These are phyloP conservation scores for Onchidella celtica DNA, from an alignment of 2,888 invertebrate species.

Conservation along the genomic window DNA sequence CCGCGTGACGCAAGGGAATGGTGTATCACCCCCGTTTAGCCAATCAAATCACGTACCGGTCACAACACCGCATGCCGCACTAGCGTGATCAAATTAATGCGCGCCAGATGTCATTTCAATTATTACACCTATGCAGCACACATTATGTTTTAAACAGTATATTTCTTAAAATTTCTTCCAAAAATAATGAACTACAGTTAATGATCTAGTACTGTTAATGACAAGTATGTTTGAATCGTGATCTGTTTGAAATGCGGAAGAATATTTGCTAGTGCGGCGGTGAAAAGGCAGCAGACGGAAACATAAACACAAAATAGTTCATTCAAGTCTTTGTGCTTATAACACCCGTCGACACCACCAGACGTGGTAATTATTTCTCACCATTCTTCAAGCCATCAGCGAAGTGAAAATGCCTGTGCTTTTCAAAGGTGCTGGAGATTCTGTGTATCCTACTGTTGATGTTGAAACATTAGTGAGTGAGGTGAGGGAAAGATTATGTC, in stretches of 20 bases:
- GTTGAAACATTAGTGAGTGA: constrained; percentile 51
- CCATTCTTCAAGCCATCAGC: not conserved
- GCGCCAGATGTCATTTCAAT: no score
- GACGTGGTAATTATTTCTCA: not conserved
- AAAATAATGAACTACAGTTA: not conserved
- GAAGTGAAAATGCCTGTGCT: constrained; percentile 24
- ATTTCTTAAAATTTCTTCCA: not conserved
- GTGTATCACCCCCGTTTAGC: not conserved
- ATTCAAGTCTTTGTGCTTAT: constrained; percentile 25
- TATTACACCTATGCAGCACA: no score
- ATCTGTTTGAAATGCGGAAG: not conserved
- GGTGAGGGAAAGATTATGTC: constrained; percentile 51
- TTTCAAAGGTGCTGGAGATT: constrained; percentile 15
- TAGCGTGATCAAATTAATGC: constrained; percentile 25
- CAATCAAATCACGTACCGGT: constrained; percentile 34
- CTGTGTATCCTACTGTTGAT: constrained; percentile 33
- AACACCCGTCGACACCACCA: not conserved
- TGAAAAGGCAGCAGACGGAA: constrained; percentile 13
- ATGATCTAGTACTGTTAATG: not conserved
- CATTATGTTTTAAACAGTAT: no score
- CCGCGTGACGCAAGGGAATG: not conserved
- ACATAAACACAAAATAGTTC: constrained; percentile 43
- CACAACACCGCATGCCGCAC: constrained; percentile 5
- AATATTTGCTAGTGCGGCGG: constrained; percentile 6
- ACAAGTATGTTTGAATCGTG: not conserved